Evolutionary conservation across 2,888 invertebrate species (phyloP), one percentile per base, ranked within the genome.

Genomic region (Cheilosia vernalis): DNA sequence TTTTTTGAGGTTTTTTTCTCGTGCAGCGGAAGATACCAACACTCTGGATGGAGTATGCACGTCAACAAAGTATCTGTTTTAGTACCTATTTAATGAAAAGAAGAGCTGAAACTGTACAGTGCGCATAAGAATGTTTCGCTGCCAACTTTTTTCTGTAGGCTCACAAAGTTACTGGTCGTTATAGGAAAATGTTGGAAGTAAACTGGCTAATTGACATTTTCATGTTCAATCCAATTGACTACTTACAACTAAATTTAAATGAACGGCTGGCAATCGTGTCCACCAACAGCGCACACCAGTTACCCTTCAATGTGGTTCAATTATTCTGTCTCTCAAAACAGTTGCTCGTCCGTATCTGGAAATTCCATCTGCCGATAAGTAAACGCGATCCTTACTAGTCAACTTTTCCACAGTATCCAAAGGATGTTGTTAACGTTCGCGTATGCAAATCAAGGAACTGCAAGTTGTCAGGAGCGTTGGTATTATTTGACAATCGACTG

Each of bases 261-360:
- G 37, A 3, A 37, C 17, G n/a, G 3, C 15, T 49, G 4, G 7
- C 17, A 67, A 30, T 27, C 5, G 13, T 21, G 37, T 37, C 5
- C 24, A 21, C 37, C 24, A 17, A 13, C 24, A 58, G 15, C 37
- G 51, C 37, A 37, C 10, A 13, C 37, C 37, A 13, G 37, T 10
- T 51, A 49, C 17, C 60, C 60, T 70, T 70, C 70, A 70, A 27
- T 19, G 21, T 40, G 13, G 2, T 49, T 70, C 60, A 70, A 70
- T 60, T 70, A 70, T 70, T 40, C 70, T 70, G 60, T 70, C 70
- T 4, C 6, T 70, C 60, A 70, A 60, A 49, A 15, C 17, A 70
- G 40, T 51, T 60, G 40, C 42, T 40, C 42, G 49, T 49, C 13
- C 1, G 37, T 4, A 37, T 13, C 4, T 37, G 37, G 13, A 37